Evolutionary conservation across 2,888 invertebrate genomes (phyloP).

Genomic region (Cacoxenus indagator): DNA sequence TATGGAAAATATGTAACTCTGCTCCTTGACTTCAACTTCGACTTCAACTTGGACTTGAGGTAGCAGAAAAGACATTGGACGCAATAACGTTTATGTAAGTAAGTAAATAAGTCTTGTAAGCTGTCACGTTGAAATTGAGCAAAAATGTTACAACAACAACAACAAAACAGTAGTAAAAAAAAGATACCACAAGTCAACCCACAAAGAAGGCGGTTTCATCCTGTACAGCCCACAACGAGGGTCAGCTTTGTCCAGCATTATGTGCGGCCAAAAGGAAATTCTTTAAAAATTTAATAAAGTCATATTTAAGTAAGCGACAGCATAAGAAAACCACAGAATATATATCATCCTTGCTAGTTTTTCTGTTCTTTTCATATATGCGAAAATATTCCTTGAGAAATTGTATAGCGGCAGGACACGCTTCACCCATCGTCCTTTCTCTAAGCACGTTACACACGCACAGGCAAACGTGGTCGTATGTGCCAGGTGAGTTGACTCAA

Average conservation of each 20-base stretch:
- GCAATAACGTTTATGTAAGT: conserved; percentile 13
- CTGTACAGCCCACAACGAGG: conserved; percentile 17
- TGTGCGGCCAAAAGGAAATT: not conserved
- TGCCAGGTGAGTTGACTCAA: not conserved
- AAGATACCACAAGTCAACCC: conserved; percentile 3
- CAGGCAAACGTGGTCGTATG: too few relatives aligned
- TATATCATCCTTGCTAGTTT: not conserved
- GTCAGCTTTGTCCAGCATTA: conserved; percentile 10
- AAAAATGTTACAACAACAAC: conserved; percentile 17
- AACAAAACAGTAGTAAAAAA: not conserved
- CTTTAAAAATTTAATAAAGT: conserved; percentile 17
- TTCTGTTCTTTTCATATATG: not conserved
- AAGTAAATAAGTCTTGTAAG: conserved; percentile 16
- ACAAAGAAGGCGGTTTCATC: not conserved
- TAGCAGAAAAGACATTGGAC: not conserved
- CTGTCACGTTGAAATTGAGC: conserved; percentile 18
- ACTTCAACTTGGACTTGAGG: not conserved
- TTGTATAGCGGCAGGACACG: not conserved
- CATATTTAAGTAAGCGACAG: conserved; percentile 17
- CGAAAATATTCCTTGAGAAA: not conserved
- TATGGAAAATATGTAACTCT: conserved; percentile 18
- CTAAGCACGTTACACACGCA: too few relatives aligned
- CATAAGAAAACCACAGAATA: too few relatives aligned
- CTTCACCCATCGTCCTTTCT: too few relatives aligned
- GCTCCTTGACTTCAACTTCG: not conserved